phyloP scores from a whole-genome alignment of 2,113 vertebrate species.

The Colius striatus region DNA sequence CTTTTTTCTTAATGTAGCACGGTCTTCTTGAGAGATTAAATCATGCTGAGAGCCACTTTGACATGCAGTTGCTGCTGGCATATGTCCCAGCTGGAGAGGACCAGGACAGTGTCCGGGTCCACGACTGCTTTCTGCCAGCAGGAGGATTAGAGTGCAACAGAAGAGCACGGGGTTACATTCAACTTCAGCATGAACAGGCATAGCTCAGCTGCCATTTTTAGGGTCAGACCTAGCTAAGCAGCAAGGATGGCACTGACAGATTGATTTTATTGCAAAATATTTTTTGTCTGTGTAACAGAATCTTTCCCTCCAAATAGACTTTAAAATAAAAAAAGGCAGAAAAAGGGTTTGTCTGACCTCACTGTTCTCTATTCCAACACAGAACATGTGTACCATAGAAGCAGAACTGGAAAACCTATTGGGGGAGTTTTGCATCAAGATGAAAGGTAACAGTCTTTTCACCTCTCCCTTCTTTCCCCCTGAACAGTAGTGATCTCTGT shows the following conservation, averaged over 20 bases:
- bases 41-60: background rate
- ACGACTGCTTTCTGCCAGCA: background rate
- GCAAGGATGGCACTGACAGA: background rate
- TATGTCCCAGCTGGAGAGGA: background rate
- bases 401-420: slow-evolving; percentile 92
- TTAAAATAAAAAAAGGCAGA: background rate
- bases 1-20: background rate
- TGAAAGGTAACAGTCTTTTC: slow-evolving; percentile 88
- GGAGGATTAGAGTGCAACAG: background rate
- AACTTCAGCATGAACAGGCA: background rate
- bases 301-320: background rate
- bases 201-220: background rate
- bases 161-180: background rate
- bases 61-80: background rate
- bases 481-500: background rate
- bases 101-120: background rate
- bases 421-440: slow-evolving; percentile 97
- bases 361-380: slow-evolving; percentile 9
- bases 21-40: background rate
- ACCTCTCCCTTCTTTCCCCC: background rate
- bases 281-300: background rate
- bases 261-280: background rate
- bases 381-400: slow-evolving; percentile 97
- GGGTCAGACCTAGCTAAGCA: background rate
- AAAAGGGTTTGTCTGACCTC: background rate